Percentiles rank a stretch among this genome's conserved stretches.
Evolutionary conservation across 2,888 invertebrate species (phyloP).

Genomic region (Sinhomidia bicolor): DNA sequence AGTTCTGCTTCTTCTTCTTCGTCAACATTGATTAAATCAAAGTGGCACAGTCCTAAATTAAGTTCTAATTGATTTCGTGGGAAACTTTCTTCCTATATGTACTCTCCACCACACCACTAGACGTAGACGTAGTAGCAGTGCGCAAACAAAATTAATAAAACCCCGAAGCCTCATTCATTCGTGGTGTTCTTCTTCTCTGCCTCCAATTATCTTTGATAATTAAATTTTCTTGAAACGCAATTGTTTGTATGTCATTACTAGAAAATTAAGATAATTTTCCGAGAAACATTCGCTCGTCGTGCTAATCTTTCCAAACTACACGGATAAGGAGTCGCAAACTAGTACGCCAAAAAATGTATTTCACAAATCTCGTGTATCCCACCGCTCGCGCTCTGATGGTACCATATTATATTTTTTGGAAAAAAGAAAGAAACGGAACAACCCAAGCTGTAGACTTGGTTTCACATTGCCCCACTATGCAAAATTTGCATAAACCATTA

Average conservation of each 20-base stretch:
- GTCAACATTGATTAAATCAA: neutral
- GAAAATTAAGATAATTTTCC: neutral
- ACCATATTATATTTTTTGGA: no score
- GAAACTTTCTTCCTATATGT: neutral
- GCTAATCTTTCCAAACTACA: neutral
- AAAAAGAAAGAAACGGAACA: no score
- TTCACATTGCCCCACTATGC: no score
- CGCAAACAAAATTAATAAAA: no score
- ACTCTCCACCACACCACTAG: no score
- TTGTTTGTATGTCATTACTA: neutral
- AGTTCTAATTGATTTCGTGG: neutral
- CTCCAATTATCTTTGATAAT: neutral
- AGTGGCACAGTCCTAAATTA: neutral
- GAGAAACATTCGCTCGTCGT: neutral
- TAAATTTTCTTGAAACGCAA: neutral
- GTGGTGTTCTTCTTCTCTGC: neutral
- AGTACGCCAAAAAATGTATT: neutral
- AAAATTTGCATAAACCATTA: no score
- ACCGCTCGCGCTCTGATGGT: neutral
- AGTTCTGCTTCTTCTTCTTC: no score
- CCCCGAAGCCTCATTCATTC: no score
- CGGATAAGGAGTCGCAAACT: neutral
- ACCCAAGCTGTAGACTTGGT: no score
- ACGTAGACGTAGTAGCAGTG: no score
- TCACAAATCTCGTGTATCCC: neutral